These are phyloP conservation scores for Benitochromis conjunctus DNA, from an alignment of 2,113 vertebrate species.

Conservation along the genomic window DNA sequence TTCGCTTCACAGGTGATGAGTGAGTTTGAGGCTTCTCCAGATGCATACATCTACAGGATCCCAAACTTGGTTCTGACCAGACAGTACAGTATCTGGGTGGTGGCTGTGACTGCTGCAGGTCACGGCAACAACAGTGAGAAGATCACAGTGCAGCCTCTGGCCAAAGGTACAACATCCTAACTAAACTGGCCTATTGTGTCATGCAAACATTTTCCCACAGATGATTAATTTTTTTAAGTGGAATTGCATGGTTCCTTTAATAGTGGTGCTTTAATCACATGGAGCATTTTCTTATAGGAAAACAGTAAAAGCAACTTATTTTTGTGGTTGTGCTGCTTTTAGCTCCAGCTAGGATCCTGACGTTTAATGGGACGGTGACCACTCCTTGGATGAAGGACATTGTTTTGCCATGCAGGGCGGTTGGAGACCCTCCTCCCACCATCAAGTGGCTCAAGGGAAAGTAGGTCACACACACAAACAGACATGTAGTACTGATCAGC, in stretches of 20 bases:
- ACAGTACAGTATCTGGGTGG: constrained; percentile 97
- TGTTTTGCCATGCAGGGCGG: constrained; percentile 90
- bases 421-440: constrained; percentile 90
- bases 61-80: constrained; percentile 91
- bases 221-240: background rate
- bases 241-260: background rate
- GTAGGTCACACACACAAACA: constrained; percentile 67
- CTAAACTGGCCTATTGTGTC: background rate
- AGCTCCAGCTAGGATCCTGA: constrained; percentile 94
- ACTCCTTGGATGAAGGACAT: constrained; percentile 99
- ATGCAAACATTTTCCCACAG: rapidly evolving
- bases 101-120: constrained; percentile 92
- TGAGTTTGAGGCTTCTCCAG: constrained; percentile 96
- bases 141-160: constrained; percentile 90
- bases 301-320: background rate
- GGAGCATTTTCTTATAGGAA: background rate
- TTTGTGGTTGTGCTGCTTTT: background rate
- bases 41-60: constrained; percentile 92
- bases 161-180: constrained; percentile 82
- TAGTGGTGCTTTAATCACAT: background rate
- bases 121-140: constrained; percentile 97
- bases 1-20: constrained; percentile 88
- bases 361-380: constrained; percentile 94
- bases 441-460: constrained; percentile 99
- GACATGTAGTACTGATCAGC: background rate